A percentile compares a stretch with the other conserved stretches of the same genome.
Conservation (phyloP, 2,888 invertebrate species). For the Saturnia pavonia region DNA sequence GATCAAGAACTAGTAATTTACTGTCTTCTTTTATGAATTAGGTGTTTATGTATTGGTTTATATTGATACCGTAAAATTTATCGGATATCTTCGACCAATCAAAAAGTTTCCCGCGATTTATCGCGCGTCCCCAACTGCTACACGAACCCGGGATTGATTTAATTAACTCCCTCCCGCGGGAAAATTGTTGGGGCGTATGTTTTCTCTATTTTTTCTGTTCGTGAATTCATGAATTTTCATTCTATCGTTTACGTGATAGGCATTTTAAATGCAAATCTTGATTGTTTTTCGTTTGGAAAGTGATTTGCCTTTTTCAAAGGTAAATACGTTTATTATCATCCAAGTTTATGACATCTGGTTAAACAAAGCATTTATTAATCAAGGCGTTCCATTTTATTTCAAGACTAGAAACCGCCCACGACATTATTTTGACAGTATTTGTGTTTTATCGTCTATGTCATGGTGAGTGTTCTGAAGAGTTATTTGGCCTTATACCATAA, state of each 20-base stretch:
- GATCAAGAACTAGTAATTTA: background rate
- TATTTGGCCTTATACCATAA: too few species aligned
- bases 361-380: background rate
- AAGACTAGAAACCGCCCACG: background rate
- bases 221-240: conserved; percentile 21
- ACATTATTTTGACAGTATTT: too few species aligned
- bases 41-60: background rate
- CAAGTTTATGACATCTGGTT: background rate
- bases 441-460: too few species aligned
- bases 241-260: conserved; percentile 22
- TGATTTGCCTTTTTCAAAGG: conserved; percentile 11
- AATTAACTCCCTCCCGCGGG: conserved; percentile 21
- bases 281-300: conserved; percentile 22
- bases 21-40: background rate
- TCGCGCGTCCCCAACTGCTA: conserved; percentile 14
- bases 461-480: too few species aligned
- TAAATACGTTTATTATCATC: background rate
- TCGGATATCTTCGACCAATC: conserved; percentile 9
- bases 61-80: background rate
- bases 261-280: conserved; percentile 23
- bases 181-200: conserved; percentile 13
- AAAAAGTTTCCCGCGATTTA: conserved; percentile 14
- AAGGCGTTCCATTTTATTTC: background rate
- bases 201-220: background rate
- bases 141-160: conserved; percentile 19